These are phyloP conservation scores for Muricea muricata DNA, from an alignment of 92 coral and sea anemone species.

Conservation along the genomic window DNA sequence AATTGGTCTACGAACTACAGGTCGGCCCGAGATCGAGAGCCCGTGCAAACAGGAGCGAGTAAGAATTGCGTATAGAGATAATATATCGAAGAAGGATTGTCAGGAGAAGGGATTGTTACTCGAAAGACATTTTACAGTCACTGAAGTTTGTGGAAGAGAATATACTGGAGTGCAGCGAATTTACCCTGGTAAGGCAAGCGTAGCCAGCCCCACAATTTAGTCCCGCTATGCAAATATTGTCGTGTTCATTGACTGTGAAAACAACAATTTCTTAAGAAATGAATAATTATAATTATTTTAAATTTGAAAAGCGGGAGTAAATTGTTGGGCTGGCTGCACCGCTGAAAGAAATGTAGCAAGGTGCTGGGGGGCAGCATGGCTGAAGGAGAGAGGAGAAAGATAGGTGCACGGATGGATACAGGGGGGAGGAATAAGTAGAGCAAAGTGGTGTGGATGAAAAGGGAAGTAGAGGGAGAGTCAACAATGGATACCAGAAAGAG, in stretches of 20 bases:
- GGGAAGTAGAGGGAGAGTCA: no score
- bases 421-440: no score
- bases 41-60: conserved; percentile 27
- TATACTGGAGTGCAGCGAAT: conserved; percentile 32
- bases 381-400: not conserved
- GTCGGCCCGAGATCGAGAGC: conserved; percentile 23
- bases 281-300: no score
- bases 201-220: no score
- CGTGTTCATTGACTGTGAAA: no score
- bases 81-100: conserved; percentile 38
- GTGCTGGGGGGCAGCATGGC: no score
- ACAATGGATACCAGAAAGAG: no score
- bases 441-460: no score
- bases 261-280: no score
- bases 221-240: not conserved
- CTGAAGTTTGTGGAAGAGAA: conserved; percentile 38
- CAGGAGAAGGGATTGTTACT: conserved; percentile 25
- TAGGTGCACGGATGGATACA: not conserved
- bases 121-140: conserved; percentile 30
- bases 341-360: no score
- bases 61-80: conserved; percentile 28
- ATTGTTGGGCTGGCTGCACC: no score
- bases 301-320: no score
- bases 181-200: conserved; percentile 28
- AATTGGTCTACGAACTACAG: conserved; percentile 2